A percentile compares a stretch with the other conserved stretches of the same genome.
These are phyloP conservation scores for Streptopelia turtur DNA, from an alignment of 2,797 vertebrate genomes.

Conservation along the genomic window DNA sequence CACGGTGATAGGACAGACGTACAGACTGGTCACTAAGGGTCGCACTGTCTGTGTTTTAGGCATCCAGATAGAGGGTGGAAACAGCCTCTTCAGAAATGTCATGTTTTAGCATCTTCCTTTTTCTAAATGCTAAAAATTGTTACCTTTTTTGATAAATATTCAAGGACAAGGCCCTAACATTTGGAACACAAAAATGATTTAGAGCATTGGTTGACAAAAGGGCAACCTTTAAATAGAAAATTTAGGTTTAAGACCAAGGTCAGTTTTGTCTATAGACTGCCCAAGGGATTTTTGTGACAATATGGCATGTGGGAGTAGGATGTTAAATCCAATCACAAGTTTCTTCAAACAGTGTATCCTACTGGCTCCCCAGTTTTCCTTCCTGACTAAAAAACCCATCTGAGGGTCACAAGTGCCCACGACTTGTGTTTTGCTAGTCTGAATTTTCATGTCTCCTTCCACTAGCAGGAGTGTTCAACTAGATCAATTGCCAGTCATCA, in stretches of 20 bases:
- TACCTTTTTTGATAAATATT: background rate
- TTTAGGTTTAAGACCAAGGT: background rate
- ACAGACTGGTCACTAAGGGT: rapidly evolving
- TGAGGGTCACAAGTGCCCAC: background rate
- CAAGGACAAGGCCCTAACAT: background rate
- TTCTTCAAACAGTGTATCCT: too few relatives aligned
- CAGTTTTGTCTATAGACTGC: background rate
- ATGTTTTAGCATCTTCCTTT: background rate
- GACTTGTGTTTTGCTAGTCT: background rate
- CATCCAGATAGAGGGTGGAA: too few relatives aligned
- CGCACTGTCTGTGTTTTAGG: background rate
- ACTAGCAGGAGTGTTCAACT: too few relatives aligned
- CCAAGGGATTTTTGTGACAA: rapidly evolving
- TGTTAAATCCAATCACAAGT: rapidly evolving
- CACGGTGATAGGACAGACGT: rapidly evolving
- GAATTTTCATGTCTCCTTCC: background rate
- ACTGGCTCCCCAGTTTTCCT: background rate
- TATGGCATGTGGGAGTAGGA: background rate
- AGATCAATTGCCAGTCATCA: rapidly evolving
- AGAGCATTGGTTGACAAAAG: background rate
- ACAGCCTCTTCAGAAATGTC: background rate
- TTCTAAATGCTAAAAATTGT: background rate
- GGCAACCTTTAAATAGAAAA: background rate
- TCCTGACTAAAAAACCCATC: background rate
- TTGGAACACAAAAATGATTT: background rate